A percentile compares a stretch with the other conserved stretches of the same genome.
phyloP scores from a whole-genome alignment of 2,113 vertebrate species.

The Petaurus breviceps region DNA sequence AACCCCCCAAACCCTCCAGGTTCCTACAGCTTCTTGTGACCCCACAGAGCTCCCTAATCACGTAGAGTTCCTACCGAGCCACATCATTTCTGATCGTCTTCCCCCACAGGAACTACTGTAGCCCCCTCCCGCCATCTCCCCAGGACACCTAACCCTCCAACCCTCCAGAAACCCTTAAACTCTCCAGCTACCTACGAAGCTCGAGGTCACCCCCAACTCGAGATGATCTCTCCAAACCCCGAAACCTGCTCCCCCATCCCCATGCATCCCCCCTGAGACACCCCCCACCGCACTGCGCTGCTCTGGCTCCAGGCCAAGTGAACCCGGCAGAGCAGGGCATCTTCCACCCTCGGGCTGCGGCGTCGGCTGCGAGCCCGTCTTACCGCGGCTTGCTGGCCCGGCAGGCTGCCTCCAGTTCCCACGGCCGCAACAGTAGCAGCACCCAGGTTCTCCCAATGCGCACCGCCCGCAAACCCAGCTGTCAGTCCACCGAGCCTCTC shows the following conservation, averaged over 20 bases:
- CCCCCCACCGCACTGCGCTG: background rate
- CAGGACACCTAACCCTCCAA: background rate
- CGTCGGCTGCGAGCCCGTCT: background rate
- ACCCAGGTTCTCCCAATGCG: background rate
- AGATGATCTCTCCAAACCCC: background rate
- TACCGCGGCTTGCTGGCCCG: background rate
- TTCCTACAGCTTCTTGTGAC: background rate
- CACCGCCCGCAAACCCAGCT: background rate
- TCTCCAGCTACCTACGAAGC: background rate
- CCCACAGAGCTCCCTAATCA: background rate
- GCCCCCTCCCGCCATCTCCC: background rate
- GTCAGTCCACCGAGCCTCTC: background rate
- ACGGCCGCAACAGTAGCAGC: background rate
- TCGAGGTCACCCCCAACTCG: background rate
- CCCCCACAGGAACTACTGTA: background rate
- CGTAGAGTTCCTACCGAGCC: background rate
- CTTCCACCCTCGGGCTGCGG: background rate
- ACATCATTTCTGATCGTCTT: background rate
- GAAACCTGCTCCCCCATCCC: background rate
- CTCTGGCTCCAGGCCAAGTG: background rate
- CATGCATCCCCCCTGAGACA: too few species aligned
- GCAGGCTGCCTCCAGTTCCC: background rate
- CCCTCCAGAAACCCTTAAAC: background rate
- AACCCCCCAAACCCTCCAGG: background rate
- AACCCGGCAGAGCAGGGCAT: background rate